A percentile compares a stretch with the other conserved stretches of the same genome.
These are phyloP conservation scores for Athalia circularis DNA, from an alignment of 2,888 invertebrate genomes.

Conservation along the genomic window DNA sequence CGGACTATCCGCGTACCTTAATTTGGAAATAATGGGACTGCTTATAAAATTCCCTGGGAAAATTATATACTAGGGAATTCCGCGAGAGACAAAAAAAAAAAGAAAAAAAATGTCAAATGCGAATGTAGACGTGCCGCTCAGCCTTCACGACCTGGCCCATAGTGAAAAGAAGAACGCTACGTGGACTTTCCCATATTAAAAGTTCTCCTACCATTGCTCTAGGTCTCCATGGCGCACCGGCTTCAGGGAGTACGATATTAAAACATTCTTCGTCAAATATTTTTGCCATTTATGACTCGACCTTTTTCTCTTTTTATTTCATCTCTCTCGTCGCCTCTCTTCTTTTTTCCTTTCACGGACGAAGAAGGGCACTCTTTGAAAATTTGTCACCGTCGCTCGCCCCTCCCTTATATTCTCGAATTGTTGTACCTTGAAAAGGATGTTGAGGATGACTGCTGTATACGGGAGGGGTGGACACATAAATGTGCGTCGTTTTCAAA, in stretches of 20 bases:
- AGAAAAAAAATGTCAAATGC: constrained; percentile 36
- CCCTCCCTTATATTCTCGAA: no score
- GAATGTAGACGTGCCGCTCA: constrained; percentile 12
- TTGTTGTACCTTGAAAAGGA: background rate
- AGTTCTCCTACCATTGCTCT: constrained; percentile 39
- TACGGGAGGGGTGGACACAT: no score
- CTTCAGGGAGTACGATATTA: constrained; percentile 53
- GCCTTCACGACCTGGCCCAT: constrained; percentile 11
- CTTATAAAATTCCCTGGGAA: constrained; percentile 52
- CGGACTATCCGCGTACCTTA: background rate
- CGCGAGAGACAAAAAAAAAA: background rate
- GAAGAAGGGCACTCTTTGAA: background rate
- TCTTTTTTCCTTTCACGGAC: background rate
- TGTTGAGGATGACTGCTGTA: background rate
- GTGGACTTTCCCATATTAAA: constrained; percentile 59
- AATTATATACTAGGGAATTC: constrained; percentile 51
- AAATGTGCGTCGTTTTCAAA: constrained; percentile 2
- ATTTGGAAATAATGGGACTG: background rate
- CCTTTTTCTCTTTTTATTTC: constrained; percentile 9
- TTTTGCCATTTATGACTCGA: constrained; percentile 40
- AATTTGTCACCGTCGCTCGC: background rate
- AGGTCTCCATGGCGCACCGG: no score
- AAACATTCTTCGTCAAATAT: constrained; percentile 55
- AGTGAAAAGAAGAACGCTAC: constrained; percentile 31
- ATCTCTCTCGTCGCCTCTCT: background rate